phyloP scores from a whole-genome alignment of 2,113 vertebrate species.

The Hippopotamus amphibius region DNA sequence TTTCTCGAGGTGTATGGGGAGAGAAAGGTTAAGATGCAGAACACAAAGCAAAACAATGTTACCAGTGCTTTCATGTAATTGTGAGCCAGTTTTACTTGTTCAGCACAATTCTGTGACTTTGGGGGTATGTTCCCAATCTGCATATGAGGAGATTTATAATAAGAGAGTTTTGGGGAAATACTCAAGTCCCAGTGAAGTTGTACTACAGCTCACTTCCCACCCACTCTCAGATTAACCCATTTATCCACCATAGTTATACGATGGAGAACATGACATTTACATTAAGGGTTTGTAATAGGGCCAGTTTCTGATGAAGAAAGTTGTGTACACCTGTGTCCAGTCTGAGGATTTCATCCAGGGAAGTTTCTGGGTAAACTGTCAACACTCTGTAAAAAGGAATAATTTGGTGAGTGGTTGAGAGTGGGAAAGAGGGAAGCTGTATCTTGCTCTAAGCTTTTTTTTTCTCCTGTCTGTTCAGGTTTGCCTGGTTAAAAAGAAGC shows the following conservation, averaged over 20 bases:
- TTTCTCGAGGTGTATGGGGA: background rate
- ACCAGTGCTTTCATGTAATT: rapidly evolving
- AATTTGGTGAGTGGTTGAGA: background rate
- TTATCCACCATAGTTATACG: background rate
- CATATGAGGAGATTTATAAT: background rate
- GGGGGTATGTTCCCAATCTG: background rate
- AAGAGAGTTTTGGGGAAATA: background rate
- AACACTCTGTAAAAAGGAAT: background rate
- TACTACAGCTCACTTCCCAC: background rate
- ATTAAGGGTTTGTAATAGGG: no score
- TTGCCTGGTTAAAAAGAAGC: background rate
- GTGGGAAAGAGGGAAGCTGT: background rate
- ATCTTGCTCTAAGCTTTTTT: background rate
- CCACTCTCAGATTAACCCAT: background rate
- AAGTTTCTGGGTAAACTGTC: background rate
- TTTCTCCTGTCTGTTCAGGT: background rate
- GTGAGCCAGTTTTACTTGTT: background rate
- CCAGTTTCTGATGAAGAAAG: background rate
- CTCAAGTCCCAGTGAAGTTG: background rate
- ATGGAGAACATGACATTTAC: background rate
- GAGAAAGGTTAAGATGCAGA: rapidly evolving
- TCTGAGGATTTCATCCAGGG: background rate
- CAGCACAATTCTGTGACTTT: background rate
- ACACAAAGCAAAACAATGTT: background rate
- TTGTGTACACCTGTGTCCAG: no score